phyloP scores from a whole-genome alignment of 2,888 invertebrate species.

The Heliconius ethilla region DNA sequence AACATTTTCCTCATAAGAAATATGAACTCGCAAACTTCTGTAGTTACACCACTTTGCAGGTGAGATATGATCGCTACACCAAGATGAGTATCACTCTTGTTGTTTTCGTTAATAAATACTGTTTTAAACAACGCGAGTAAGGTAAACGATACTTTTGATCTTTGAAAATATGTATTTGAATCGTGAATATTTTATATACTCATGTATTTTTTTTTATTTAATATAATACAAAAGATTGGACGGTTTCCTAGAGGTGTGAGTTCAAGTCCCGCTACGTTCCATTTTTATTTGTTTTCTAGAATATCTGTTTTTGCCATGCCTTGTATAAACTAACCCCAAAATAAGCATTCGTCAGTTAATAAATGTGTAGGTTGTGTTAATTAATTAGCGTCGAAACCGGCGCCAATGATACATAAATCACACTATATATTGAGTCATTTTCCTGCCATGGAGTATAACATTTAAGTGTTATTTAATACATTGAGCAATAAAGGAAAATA shows the following conservation, averaged over 20 bases:
- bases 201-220: not conserved
- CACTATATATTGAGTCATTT: constrained; percentile 49
- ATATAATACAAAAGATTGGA: not conserved
- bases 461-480: constrained; percentile 22
- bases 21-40: not conserved
- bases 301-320: not conserved
- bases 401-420: constrained; percentile 54
- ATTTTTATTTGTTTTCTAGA: not conserved
- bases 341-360: constrained; percentile 49
- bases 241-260: not conserved
- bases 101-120: constrained; percentile 10
- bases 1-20: not conserved
- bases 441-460: constrained; percentile 34
- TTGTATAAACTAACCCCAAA: constrained; percentile 10
- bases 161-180: not conserved
- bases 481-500: constrained; percentile 6
- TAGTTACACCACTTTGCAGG: not conserved
- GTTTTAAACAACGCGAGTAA: not conserved
- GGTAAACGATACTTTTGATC: constrained; percentile 10
- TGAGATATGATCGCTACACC: not conserved
- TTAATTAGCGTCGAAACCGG: constrained; percentile 67
- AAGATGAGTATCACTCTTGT: not conserved
- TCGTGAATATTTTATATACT: not conserved
- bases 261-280: not conserved
- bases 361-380: constrained; percentile 59